A percentile compares a stretch with the other conserved stretches of the same genome.
phyloP scores from a whole-genome alignment of 2,888 invertebrate species.

The Drosophila fungiperda region DNA sequence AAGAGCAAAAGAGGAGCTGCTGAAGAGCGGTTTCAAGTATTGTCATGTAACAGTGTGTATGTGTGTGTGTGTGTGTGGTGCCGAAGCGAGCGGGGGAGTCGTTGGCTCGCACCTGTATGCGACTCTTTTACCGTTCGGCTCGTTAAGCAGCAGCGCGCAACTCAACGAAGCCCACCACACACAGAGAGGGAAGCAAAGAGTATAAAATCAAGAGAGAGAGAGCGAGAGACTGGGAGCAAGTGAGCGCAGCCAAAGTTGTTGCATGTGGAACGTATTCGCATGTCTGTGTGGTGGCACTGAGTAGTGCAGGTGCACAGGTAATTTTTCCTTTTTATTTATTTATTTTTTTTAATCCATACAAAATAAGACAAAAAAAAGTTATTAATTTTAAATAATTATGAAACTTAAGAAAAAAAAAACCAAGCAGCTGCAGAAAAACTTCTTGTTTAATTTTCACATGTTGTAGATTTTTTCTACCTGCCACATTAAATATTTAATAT shows the following conservation, averaged over 20 bases:
- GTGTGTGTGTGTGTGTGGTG: slow-evolving; percentile 19
- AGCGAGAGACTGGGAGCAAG: neutral
- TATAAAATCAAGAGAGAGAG: neutral
- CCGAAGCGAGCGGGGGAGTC: slow-evolving; percentile 24
- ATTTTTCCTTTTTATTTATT: neutral
- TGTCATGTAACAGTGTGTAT: slow-evolving; percentile 23
- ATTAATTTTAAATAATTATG: neutral
- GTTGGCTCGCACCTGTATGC: slow-evolving; percentile 38
- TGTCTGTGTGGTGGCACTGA: slow-evolving; percentile 3
- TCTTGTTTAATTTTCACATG: neutral
- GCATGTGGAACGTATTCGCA: slow-evolving; percentile 46
- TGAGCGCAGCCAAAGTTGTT: slow-evolving; percentile 38
- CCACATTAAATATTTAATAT: slow-evolving; percentile 84
- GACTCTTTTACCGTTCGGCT: slow-evolving; percentile 43
- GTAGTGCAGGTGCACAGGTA: slow-evolving; percentile 51
- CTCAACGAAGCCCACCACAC: slow-evolving; percentile 60
- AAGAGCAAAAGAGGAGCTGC: slow-evolving; percentile 28
- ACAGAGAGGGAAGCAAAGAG: neutral
- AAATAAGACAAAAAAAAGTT: neutral
- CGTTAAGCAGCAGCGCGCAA: slow-evolving; percentile 55
- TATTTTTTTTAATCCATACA: neutral
- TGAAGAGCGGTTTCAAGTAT: slow-evolving; percentile 2
- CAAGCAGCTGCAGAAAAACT: neutral
- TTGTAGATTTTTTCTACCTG: slow-evolving; percentile 57
- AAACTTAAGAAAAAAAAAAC: neutral